Evolutionary conservation across 92 coral and sea anemone species (phyloP).

Genomic region (Paragorgia papillata): DNA sequence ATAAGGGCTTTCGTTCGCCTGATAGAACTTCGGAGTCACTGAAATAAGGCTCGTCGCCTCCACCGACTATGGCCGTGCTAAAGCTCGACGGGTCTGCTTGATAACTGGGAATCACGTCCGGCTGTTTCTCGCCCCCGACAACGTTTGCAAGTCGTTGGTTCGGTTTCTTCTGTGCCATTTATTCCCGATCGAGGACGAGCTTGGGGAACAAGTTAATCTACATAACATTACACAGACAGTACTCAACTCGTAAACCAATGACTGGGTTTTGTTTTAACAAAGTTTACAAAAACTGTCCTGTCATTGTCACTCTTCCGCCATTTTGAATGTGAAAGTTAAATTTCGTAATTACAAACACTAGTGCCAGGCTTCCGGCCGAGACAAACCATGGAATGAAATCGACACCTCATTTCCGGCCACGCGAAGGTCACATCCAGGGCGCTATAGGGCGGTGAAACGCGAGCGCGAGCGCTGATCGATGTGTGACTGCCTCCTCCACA

Average conservation of each 20-base stretch:
- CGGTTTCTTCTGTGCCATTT: constrained; percentile 39
- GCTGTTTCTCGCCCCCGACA: constrained; percentile 74
- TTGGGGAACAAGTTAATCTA: constrained; percentile 23
- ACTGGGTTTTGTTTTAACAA: neutral
- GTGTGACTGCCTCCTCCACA: no score
- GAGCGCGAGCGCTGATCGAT: no score
- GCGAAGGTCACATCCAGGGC: no score
- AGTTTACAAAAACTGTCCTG: neutral
- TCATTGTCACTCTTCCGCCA: constrained; percentile 38
- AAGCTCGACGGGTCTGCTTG: constrained; percentile 98
- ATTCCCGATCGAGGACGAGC: constrained; percentile 6
- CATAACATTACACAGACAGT: constrained; percentile 49
- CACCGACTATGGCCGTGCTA: constrained; percentile 93
- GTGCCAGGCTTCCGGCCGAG: constrained; percentile 8
- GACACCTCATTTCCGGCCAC: no score
- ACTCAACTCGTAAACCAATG: neutral
- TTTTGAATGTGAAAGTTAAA: constrained; percentile 36
- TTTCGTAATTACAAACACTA: neutral
- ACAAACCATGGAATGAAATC: no score
- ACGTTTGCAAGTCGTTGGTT: constrained; percentile 26
- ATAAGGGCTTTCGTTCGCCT: constrained; percentile 85
- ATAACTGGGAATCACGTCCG: constrained; percentile 92
- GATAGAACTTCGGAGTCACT: constrained; percentile 68
- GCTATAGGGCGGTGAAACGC: no score
- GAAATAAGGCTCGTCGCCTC: constrained; percentile 64